Evolutionary conservation across 2,888 invertebrate species (phyloP), one percentile per base, ranked within the genome.

Genomic region (Monopis laevigella): DNA sequence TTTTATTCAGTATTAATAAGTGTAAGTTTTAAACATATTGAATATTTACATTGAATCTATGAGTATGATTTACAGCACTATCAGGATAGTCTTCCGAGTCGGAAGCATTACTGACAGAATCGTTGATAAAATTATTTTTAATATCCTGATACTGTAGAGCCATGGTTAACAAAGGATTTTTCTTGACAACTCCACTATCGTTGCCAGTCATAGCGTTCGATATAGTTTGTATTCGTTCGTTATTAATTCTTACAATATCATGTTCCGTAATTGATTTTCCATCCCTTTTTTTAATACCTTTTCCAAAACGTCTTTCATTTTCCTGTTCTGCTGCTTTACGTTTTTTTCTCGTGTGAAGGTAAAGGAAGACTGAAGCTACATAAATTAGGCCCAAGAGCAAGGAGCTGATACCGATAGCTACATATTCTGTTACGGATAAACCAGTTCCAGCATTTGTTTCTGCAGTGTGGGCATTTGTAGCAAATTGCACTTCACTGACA

Each of bases 311-410:
- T 55, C 63, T 62, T 24, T 29, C 28, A 54, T 69, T 62, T 67
- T 82, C 68, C 61, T 81, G 59, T 46, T 82, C 65, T 50, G 80
- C 59, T 50, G 57, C 78, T 58, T 60, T 72, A 50, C 86, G 84
- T 28, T 86, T 81, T 64, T 86, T 89, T 53, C 89, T 84, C 48
- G 92, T 85, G 60, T 92, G 90, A 34, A 94, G 64, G 59, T 92
- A 94, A 10, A 93, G 82, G 45, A 92, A 89, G 14, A 93, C 90
- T 3, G 93, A 93, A 1, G 92, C 90, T 12, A 93, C 89, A 65
- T 94, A 94, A 52, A 93, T 89, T 21, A 93, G 81, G 0, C 92
- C 93, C n/a, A 94, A 77, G n/a, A 93, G 78, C 12, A 93, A 80
- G 12, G 93, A 90, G 53, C 91, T 91, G 35, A 92, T 84, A 19